Evolutionary conservation across 2,113 vertebrate genomes (phyloP).

Genomic region (Xiphophorus hellerii): DNA sequence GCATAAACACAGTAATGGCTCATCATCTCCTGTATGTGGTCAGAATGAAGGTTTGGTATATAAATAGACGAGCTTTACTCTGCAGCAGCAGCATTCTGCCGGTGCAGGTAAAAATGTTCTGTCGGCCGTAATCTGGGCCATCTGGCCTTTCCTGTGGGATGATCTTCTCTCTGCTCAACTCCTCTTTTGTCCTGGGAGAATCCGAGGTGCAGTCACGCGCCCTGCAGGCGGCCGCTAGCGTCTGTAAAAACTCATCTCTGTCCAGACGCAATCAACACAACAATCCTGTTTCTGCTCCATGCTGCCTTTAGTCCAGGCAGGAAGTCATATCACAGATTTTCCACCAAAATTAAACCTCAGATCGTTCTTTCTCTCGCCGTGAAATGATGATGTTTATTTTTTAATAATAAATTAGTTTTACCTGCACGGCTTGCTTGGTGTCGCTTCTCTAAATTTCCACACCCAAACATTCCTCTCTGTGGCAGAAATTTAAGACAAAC

Average conservation of each 20-base stretch:
- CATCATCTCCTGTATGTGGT: too few species aligned
- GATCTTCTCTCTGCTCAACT: background rate
- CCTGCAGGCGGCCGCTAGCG: slow-evolving; percentile 15
- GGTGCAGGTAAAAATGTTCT: background rate
- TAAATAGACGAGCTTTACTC: background rate
- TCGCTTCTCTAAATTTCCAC: background rate
- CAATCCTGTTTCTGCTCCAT: background rate
- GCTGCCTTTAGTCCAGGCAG: background rate
- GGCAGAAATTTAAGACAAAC: background rate
- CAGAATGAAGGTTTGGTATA: too few species aligned
- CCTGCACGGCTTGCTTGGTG: background rate
- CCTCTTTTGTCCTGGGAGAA: slow-evolving; percentile 1
- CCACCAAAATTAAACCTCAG: background rate
- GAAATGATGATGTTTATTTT: background rate
- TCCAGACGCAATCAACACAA: too few species aligned
- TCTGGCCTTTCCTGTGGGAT: background rate
- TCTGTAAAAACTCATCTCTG: slow-evolving; percentile 25
- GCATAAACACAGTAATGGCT: too few species aligned
- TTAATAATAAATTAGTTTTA: background rate
- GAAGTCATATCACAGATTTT: too few species aligned
- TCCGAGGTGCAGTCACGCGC: background rate
- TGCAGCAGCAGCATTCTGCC: background rate
- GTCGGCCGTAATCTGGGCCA: background rate
- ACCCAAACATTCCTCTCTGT: too few species aligned
- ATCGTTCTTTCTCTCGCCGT: background rate